Percentiles rank a stretch among this genome's conserved stretches.
Conservation (phyloP, 2,797 vertebrate genomes). For the Enteromius anoplus region DNA sequence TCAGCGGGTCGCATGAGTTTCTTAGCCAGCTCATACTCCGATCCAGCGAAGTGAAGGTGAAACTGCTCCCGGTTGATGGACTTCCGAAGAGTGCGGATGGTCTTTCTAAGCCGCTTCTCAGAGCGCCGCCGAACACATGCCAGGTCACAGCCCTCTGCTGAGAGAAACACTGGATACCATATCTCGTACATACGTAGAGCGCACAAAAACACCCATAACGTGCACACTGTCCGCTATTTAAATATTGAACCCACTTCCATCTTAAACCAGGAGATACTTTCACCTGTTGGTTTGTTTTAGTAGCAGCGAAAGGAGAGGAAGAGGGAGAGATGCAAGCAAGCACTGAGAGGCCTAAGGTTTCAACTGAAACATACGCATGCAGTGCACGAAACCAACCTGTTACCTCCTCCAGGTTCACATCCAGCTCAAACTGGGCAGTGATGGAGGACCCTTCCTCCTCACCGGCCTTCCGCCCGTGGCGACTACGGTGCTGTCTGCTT, state of each 20-base stretch:
- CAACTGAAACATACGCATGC: slow-evolving; percentile 63
- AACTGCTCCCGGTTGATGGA: slow-evolving; percentile 93
- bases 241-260: slow-evolving; percentile 36
- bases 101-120: slow-evolving; percentile 92
- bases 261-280: slow-evolving; percentile 99
- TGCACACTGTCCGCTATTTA: slow-evolving; percentile 1
- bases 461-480: slow-evolving; percentile 79
- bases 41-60: slow-evolving; percentile 85
- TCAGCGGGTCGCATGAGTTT: slow-evolving; percentile 74
- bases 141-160: slow-evolving; percentile 89
- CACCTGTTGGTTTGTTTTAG: slow-evolving; percentile 67
- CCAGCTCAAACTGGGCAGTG: slow-evolving; percentile 93
- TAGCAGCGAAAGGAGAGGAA: slow-evolving; percentile 61
- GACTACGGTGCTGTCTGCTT: slow-evolving; percentile 76
- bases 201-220: slow-evolving; percentile 19
- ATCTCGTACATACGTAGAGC: slow-evolving; percentile 47
- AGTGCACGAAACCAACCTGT: slow-evolving; percentile 95
- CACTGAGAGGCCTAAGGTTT: slow-evolving; percentile 59
- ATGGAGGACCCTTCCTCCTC: slow-evolving; percentile 86
- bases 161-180: slow-evolving; percentile 66
- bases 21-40: slow-evolving; percentile 83
- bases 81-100: slow-evolving; percentile 90
- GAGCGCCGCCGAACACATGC: slow-evolving; percentile 86
- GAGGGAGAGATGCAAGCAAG: slow-evolving; percentile 44
- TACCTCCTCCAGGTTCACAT: slow-evolving; percentile 95